Evolutionary conservation across 2,797 vertebrate genomes (phyloP).

Genomic region (Allobates femoralis): DNA sequence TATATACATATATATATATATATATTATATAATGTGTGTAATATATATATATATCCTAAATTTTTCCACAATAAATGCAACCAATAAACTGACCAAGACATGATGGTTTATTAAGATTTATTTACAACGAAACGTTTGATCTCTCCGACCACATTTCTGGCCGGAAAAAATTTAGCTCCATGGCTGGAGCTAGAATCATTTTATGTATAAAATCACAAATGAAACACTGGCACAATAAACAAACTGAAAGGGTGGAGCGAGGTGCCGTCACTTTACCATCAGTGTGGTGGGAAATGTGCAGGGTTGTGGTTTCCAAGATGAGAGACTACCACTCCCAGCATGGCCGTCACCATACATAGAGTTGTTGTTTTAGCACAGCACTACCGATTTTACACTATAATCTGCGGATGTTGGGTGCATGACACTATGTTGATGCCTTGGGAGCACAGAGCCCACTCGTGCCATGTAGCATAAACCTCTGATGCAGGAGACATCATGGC

Average conservation of each 20-base stretch:
- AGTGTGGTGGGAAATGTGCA: background rate
- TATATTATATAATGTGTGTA: too few relatives aligned
- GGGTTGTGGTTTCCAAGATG: background rate
- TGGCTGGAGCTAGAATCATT: slow-evolving; percentile 27
- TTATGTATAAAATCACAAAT: slow-evolving; percentile 15
- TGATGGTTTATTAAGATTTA: slow-evolving; percentile 42
- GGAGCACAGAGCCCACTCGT: background rate
- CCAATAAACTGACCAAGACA: background rate
- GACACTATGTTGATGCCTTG: too few relatives aligned
- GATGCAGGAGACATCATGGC: background rate
- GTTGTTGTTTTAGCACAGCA: too few relatives aligned
- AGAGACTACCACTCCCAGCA: background rate
- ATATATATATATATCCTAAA: too few relatives aligned
- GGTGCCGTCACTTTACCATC: background rate
- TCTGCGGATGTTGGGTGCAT: too few relatives aligned
- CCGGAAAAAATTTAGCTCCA: slow-evolving; percentile 36
- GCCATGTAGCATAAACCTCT: too few relatives aligned
- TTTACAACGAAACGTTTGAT: slow-evolving; percentile 34
- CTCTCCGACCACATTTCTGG: slow-evolving; percentile 35
- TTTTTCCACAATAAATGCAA: background rate
- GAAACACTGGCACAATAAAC: slow-evolving; percentile 27
- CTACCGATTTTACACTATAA: too few relatives aligned
- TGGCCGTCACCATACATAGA: background rate
- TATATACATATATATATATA: too few relatives aligned
- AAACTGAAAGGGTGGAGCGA: background rate